Base-by-base conservation (phyloP, 1,140 invertebrate species). In the Meloidogyne hapla region DNA sequence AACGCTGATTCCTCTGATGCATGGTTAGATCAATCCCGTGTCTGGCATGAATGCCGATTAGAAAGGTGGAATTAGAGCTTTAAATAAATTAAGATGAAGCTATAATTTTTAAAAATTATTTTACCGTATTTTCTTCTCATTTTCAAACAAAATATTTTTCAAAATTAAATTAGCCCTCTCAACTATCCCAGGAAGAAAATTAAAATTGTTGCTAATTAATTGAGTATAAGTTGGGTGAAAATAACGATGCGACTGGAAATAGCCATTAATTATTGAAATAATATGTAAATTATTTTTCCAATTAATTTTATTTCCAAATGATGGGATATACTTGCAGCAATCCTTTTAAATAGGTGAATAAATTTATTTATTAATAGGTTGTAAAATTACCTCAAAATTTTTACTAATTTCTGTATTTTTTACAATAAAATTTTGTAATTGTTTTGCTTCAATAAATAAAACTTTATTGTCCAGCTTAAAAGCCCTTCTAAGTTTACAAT, bases 211-310 rank as follows among this genome's bases (percentile, higher is more conserved):
- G 15, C 5, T 13, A 66, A 80, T 79, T 2, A 69, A 28, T 48
- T 33, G 18, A 45, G 23, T 28, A 18, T 40, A 26, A 18, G 71
- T 18, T 13, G 78, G 28, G 40, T 79, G 69, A 23, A 81, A 81
- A 67, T 83, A 82, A 15, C 45, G 26, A 21, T 38, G 83, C 12
- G 80, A 74, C 64, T 81, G 80, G 33, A 83, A 81, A 66, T 81
- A 81, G 1, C 80, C 80, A 48, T 66, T 62, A 42, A 81, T 38
- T 12, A 80, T 23, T 40, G 26, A 77, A n/a, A 83, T 33, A 5
- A 56, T 82, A 13, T n/a, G 69, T 10, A 4, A 23, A 23, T 79
- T 76, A n/a, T 56, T 18, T n/a, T 18, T 56, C 18, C 18, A 56
- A 0, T 56, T 56, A 0, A 56, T 56, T 56, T 56, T 56, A 6